Conservation (phyloP, 2,888 invertebrate genomes). For the Cephus nigrinus region DNA sequence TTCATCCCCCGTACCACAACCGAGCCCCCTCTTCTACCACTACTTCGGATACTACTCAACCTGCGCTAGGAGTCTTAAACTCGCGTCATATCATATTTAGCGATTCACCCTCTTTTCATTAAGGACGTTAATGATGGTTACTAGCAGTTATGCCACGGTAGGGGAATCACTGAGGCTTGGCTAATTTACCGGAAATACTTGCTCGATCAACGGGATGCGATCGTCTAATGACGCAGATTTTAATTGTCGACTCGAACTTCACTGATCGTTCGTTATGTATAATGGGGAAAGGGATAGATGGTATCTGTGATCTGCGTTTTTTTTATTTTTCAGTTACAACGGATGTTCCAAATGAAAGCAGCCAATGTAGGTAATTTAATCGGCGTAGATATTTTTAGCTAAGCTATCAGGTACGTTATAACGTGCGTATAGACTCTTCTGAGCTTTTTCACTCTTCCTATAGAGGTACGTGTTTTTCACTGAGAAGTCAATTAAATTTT, state of each 20-base stretch:
- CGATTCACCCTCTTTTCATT: constrained; percentile 55
- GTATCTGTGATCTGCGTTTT: too few relatives aligned
- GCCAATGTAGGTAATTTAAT: too few relatives aligned
- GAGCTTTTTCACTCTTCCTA: too few relatives aligned
- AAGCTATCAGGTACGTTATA: too few relatives aligned
- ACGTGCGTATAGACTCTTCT: too few relatives aligned
- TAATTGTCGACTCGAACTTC: background rate
- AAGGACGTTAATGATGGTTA: constrained; percentile 52
- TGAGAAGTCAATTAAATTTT: too few relatives aligned
- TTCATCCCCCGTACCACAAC: background rate
- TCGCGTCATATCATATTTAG: constrained; percentile 46
- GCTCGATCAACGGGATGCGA: background rate
- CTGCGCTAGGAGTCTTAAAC: constrained; percentile 15
- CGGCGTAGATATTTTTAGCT: too few relatives aligned
- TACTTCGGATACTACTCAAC: background rate
- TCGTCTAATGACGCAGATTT: background rate
- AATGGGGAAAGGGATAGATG: too few relatives aligned
- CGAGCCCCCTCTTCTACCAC: constrained; percentile 9
- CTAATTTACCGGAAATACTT: constrained; percentile 22
- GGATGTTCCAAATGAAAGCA: too few relatives aligned
- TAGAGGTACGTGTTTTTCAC: too few relatives aligned
- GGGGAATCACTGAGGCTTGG: constrained; percentile 17
- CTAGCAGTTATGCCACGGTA: constrained; percentile 27
- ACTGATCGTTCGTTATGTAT: too few relatives aligned
- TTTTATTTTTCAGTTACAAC: too few relatives aligned